These are phyloP conservation scores for Drosophila navojoa DNA, from an alignment of 1,140 invertebrate genomes.

Conservation along the genomic window DNA sequence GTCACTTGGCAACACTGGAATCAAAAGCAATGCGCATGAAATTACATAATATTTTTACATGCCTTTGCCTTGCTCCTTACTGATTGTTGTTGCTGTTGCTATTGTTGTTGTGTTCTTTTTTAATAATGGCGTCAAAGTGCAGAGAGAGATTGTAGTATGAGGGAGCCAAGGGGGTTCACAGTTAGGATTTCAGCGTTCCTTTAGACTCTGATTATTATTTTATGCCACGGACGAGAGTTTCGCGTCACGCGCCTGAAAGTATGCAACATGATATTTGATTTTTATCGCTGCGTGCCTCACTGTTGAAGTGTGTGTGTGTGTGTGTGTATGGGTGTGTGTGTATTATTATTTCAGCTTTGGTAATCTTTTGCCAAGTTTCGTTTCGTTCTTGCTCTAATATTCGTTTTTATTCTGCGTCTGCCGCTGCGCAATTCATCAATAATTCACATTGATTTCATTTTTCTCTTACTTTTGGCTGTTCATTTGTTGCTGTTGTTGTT, in stretches of 20 bases:
- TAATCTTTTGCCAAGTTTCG: constrained; percentile 68
- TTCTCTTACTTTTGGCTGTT: constrained; percentile 19
- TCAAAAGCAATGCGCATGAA: constrained; percentile 64
- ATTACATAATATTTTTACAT: constrained; percentile 61
- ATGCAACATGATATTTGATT: constrained; percentile 77
- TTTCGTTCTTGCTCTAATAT: constrained; percentile 13
- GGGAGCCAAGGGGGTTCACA: constrained; percentile 14
- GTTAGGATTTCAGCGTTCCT: constrained; percentile 78
- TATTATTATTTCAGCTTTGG: constrained; percentile 73
- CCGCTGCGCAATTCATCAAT: constrained; percentile 75
- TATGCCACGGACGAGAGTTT: constrained; percentile 56
- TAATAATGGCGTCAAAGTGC: constrained; percentile 55
- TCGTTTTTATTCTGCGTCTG: constrained; percentile 40
- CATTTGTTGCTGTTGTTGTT: constrained; percentile 11
- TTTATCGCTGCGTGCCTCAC: constrained; percentile 63
- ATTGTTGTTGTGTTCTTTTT: constrained; percentile 38
- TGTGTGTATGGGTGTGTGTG: constrained; percentile 39
- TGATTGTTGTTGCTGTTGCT: too few relatives aligned
- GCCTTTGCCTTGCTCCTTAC: constrained; percentile 11
- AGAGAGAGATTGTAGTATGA: constrained; percentile 5
- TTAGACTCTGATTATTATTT: constrained; percentile 82
- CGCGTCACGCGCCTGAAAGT: constrained; percentile 72
- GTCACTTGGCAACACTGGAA: constrained; percentile 60
- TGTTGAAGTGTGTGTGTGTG: constrained; percentile 5
- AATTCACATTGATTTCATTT: constrained; percentile 78